phyloP scores from a whole-genome alignment of 2,888 invertebrate genomes.

The Melanostoma scalare region DNA sequence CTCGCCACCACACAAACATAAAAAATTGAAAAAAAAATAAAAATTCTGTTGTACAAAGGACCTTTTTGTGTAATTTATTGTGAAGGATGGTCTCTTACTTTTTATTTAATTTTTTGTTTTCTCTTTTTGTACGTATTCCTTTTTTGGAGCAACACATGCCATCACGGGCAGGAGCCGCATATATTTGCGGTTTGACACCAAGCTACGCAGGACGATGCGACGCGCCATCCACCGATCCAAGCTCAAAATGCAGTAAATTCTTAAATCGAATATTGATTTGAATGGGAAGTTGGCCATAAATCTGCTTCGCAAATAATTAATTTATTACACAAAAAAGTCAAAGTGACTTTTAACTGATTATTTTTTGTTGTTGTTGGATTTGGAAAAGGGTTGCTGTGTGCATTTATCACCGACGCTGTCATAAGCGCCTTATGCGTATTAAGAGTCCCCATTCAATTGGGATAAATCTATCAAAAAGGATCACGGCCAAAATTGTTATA shows the following conservation, averaged over 20 bases:
- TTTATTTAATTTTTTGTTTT: conserved; percentile 26
- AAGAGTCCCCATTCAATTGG: conserved; percentile 27
- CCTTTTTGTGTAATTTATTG: conserved; percentile 68
- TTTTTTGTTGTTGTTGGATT: conserved; percentile 38
- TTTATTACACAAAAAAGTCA: conserved; percentile 36
- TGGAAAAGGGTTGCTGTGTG: not conserved
- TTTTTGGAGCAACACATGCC: conserved; percentile 50
- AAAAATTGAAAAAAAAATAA: not conserved
- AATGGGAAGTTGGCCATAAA: conserved; percentile 67
- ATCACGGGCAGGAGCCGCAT: conserved; percentile 50
- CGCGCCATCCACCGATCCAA: conserved; percentile 35
- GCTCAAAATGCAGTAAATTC: conserved; percentile 56
- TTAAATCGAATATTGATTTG: conserved; percentile 68
- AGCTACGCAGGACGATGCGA: conserved; percentile 6
- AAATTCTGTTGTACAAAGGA: conserved; percentile 8
- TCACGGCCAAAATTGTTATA: conserved; percentile 31
- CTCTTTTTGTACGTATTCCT: conserved; percentile 18
- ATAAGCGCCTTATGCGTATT: conserved; percentile 49
- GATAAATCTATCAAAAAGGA: conserved; percentile 61
- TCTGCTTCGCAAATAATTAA: conserved; percentile 54
- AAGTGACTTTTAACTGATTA: conserved; percentile 66
- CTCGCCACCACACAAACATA: not conserved
- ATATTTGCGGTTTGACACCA: conserved; percentile 62
- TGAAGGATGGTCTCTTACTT: conserved; percentile 54
- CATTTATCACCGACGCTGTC: conserved; percentile 59